Base-by-base conservation (phyloP, 2,888 invertebrate genomes). In the Gandaritis pyraliata region DNA sequence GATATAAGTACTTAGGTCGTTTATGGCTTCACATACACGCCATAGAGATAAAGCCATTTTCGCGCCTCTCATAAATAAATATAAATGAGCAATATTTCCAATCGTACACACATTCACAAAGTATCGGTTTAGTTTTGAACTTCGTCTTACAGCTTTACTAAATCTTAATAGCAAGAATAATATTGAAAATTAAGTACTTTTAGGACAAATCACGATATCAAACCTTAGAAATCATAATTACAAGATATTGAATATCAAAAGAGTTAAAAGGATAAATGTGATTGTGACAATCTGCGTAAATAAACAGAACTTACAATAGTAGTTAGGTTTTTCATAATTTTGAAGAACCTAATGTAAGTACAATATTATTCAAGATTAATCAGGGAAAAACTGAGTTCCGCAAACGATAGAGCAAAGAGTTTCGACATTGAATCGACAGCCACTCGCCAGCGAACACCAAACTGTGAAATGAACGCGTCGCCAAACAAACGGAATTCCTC, bases 191-290 rank as follows among this genome's bases (percentile, higher is more conserved):
- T 73, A 66, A 63, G 45, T 56, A 52, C 51, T 54, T 75, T 83
- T 80, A 79, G 75, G 81, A 87, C 83, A 81, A 83, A 75, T 82
- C 81, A 87, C 87, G 82, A 86, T 88, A 86, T 85, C 82, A 85
- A 86, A 85, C 76, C 74, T 83, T 85, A 76, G 81, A 85, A 85
- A 73, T 71, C 76, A 83, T 79, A 71, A 67, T 69, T 57, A 41
- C 15, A 50, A 64, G 56, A 65, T 66, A 65, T 74, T 75, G 47
- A 46, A 45, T 55, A 33, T 57, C 30, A 58, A 68, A 64, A 64
- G 46, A 66, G 56, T n/a, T 61, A 65, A 65, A 58, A 41, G 18
- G 52, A 52, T 47, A 43, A 62, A 53, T 48, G 16, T 29, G 43
- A 18, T 45, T 7, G 18, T 50, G 0, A 49, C n/a, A 51, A 38